Conservation (phyloP, 2,797 vertebrate species). For the Novumbra hubbsi region DNA sequence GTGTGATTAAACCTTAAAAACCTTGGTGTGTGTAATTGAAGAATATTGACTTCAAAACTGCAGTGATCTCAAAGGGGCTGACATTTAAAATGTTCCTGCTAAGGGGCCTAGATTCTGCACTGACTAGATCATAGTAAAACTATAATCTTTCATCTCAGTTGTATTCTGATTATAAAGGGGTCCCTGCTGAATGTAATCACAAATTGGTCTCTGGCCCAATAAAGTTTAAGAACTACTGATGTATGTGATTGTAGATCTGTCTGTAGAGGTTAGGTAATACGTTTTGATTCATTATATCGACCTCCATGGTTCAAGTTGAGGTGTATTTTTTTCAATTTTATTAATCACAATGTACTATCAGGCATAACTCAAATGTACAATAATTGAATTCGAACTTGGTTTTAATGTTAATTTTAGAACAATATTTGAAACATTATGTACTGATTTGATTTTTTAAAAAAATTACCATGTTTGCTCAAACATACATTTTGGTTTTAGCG, state of each 20-base stretch:
- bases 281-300: conserved; percentile 25
- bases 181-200: too few species aligned
- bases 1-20: too few species aligned
- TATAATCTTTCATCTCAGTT: background rate
- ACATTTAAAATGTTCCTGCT: too few species aligned
- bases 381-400: background rate
- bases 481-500: conserved; percentile 15
- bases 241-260: conserved; percentile 40
- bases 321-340: conserved; percentile 20
- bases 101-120: too few species aligned
- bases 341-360: conserved; percentile 55
- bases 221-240: too few species aligned
- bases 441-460: conserved; percentile 74
- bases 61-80: too few species aligned
- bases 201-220: too few species aligned
- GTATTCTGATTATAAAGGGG: conserved; percentile 24
- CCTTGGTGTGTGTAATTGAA: too few species aligned
- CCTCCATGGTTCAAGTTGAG: conserved; percentile 29
- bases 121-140: too few species aligned
- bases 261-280: conserved; percentile 17
- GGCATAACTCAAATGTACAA: conserved; percentile 34
- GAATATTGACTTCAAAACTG: too few species aligned
- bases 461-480: conserved; percentile 64
- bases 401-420: conserved; percentile 38
- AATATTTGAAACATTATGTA: conserved; percentile 51